phyloP scores from a whole-genome alignment of 2,797 vertebrate species.

The Pteronotus mesoamericanus region DNA sequence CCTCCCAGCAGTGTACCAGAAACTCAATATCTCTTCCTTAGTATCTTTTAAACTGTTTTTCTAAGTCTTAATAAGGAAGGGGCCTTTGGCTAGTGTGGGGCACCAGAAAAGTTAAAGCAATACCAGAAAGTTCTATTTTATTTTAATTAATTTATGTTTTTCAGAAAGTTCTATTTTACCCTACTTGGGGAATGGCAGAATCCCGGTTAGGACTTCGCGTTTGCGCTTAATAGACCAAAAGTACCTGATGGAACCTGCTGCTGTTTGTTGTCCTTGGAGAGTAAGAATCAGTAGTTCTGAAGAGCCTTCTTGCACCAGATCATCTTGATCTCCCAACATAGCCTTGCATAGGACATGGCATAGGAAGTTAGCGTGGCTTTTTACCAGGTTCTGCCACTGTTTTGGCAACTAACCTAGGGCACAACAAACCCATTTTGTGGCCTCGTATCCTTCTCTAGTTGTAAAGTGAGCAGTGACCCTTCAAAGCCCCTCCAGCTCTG shows the following conservation, averaged over 20 bases:
- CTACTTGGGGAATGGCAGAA: neutral
- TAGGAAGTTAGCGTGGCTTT: neutral
- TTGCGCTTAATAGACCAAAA: conserved; percentile 4
- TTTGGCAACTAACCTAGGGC: neutral
- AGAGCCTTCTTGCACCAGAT: neutral
- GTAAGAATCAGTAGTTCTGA: neutral
- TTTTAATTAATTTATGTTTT: neutral
- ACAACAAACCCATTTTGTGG: neutral
- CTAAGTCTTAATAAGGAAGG: neutral
- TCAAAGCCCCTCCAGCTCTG: neutral
- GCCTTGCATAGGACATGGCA: neutral
- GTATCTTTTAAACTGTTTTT: conserved; percentile 10
- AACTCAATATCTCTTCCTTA: neutral
- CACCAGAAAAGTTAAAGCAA: neutral
- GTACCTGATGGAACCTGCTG: neutral
- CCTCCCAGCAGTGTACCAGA: neutral
- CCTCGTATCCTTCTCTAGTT: neutral
- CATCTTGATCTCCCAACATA: neutral
- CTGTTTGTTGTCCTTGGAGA: neutral
- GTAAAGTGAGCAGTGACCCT: neutral
- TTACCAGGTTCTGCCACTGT: neutral
- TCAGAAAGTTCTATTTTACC: neutral
- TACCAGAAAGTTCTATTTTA: neutral
- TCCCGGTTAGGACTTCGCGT: neutral
- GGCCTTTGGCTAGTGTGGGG: neutral